A percentile compares a stretch with the other conserved stretches of the same genome.
Evolutionary conservation across 2,113 vertebrate species (phyloP).

Genomic region (Holacanthus passer): DNA sequence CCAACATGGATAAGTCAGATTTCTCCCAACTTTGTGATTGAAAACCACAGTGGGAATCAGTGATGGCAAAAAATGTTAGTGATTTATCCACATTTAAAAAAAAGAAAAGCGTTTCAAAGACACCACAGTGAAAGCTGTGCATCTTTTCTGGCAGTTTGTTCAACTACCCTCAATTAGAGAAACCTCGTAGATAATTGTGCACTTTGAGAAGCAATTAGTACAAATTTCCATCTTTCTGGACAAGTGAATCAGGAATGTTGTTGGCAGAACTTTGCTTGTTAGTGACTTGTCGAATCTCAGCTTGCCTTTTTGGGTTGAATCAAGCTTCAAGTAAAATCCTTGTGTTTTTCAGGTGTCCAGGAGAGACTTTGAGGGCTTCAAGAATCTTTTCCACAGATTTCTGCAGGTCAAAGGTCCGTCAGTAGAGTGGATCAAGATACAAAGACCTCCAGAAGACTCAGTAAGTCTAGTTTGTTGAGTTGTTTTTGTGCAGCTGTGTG

Average conservation of each 20-base stretch:
- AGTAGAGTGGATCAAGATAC: slow-evolving; percentile 97
- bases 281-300: neutral
- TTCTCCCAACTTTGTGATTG: neutral
- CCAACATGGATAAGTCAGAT: neutral
- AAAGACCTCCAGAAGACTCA: slow-evolving; percentile 96
- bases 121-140: neutral
- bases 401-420: slow-evolving; percentile 97
- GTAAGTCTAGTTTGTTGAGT: slow-evolving; percentile 72
- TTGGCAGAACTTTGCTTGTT: neutral
- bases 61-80: neutral
- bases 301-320: neutral
- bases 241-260: neutral
- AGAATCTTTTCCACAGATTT: slow-evolving; percentile 95
- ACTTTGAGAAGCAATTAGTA: neutral
- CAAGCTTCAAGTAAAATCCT: neutral
- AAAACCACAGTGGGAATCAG: neutral
- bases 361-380: slow-evolving; percentile 96
- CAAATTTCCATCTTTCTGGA: neutral
- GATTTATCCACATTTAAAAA: neutral
- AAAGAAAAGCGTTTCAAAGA: neutral
- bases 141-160: neutral
- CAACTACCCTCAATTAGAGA: neutral
- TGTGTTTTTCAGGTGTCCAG: slow-evolving; percentile 86
- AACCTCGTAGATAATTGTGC: neutral
- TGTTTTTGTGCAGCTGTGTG: neutral